phyloP scores from a whole-genome alignment of 2,113 vertebrate species.

The Actenoides hombroni region DNA sequence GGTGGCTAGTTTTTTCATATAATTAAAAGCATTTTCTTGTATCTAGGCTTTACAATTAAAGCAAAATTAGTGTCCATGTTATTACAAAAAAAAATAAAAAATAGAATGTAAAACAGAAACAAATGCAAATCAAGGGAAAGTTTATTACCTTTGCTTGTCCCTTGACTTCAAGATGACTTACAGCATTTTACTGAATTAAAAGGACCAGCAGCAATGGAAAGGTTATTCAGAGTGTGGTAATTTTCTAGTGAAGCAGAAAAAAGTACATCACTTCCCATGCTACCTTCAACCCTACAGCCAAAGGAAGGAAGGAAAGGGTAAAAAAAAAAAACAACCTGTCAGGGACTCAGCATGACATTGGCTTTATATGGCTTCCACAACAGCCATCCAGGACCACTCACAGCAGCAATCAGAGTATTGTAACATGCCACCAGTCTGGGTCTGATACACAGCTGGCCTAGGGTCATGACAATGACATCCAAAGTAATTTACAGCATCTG shows the following conservation, averaged over 20 bases:
- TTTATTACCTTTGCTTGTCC: neutral
- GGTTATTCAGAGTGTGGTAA: neutral
- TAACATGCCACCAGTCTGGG: neutral
- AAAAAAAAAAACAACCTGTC: neutral
- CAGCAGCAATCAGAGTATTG: neutral
- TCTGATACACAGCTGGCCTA: neutral
- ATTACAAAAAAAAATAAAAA: neutral
- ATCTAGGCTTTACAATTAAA: constrained; percentile 19
- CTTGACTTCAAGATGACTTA: neutral
- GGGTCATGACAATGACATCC: neutral
- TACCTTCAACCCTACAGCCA: neutral
- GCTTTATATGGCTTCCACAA: neutral
- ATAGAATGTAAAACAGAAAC: neutral
- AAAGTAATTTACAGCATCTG: constrained; percentile 44
- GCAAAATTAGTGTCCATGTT: neutral
- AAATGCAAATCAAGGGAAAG: neutral
- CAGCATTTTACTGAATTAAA: neutral
- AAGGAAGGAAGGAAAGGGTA: neutral
- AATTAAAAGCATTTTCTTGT: neutral
- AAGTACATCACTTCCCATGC: neutral
- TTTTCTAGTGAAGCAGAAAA: neutral
- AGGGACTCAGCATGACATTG: neutral
- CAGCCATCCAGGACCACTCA: neutral
- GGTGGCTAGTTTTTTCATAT: neutral
- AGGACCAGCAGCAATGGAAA: neutral